Conservation (phyloP, 1,140 invertebrate genomes). For the Ridgeia piscesae region DNA sequence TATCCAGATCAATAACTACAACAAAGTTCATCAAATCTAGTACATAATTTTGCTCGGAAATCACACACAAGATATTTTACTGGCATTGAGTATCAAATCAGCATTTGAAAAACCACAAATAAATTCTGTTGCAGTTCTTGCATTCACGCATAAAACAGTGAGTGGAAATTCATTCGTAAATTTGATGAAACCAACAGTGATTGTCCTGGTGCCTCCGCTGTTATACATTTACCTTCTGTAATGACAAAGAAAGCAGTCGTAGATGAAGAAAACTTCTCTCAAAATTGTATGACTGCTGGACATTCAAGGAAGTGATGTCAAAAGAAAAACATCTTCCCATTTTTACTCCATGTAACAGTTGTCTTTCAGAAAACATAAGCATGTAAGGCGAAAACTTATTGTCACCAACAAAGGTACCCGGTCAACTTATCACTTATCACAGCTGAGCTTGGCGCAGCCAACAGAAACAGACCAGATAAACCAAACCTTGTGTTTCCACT, state of each 20-base stretch:
- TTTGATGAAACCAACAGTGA: too few species aligned
- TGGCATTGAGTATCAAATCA: not conserved
- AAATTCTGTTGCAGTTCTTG: not conserved
- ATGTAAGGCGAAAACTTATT: not conserved
- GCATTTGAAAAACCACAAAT: not conserved
- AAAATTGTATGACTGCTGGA: too few species aligned
- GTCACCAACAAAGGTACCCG: not conserved
- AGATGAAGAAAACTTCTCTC: too few species aligned
- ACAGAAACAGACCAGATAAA: not conserved
- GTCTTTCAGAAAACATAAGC: not conserved
- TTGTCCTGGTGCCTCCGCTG: too few species aligned
- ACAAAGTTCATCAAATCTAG: not conserved
- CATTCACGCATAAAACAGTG: not conserved
- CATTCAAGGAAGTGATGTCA: too few species aligned
- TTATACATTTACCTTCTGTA: too few species aligned
- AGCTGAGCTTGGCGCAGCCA: not conserved
- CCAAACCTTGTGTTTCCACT: not conserved
- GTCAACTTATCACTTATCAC: too few species aligned
- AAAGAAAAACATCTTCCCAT: too few species aligned
- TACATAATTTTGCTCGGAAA: not conserved
- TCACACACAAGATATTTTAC: not conserved
- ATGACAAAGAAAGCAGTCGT: too few species aligned
- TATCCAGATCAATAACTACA: not conserved
- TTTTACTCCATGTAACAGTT: too few species aligned
- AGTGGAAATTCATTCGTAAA: not conserved